These are phyloP conservation scores for Telenomus remus DNA, from an alignment of 1,140 invertebrate genomes.

Conservation along the genomic window DNA sequence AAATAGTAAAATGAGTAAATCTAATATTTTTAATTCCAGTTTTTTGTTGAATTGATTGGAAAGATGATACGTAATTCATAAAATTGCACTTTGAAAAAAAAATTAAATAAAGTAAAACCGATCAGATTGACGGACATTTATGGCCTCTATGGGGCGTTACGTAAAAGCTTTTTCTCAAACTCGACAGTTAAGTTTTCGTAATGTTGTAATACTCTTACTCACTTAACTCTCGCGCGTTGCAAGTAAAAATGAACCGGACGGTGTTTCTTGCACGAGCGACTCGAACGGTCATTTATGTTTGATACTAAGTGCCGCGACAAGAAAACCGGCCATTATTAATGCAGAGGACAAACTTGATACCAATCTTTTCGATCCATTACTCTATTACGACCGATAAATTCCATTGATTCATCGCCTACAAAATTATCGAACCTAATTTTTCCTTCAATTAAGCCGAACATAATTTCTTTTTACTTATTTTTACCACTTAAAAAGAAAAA, in stretches of 20 bases:
- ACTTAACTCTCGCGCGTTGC: conserved; percentile 59
- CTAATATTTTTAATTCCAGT: too few relatives aligned
- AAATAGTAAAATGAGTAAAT: too few relatives aligned
- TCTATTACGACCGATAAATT: not conserved
- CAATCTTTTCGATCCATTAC: conserved; percentile 15
- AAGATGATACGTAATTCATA: too few relatives aligned
- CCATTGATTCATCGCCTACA: too few relatives aligned
- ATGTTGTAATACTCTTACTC: conserved; percentile 62
- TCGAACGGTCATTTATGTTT: conserved; percentile 34
- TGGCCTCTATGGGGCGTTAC: conserved; percentile 57
- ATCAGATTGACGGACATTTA: conserved; percentile 68
- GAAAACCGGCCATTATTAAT: conserved; percentile 26
- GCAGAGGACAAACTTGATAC: conserved; percentile 8
- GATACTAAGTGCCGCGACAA: conserved; percentile 27
- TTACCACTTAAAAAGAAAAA: too few relatives aligned
- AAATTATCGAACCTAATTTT: too few relatives aligned
- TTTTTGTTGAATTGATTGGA: too few relatives aligned
- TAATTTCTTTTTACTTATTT: too few relatives aligned
- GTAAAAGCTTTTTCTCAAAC: conserved; percentile 67
- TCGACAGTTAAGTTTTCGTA: conserved; percentile 61
- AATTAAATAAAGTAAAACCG: too few relatives aligned
- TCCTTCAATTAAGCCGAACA: too few relatives aligned
- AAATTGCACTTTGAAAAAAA: too few relatives aligned
- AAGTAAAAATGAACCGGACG: conserved; percentile 32
- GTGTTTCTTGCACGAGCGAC: conserved; percentile 28